Evolutionary conservation across 1,140 invertebrate species (phyloP), one percentile per base, ranked within the genome.

Genomic region (Solenopsis invicta): DNA sequence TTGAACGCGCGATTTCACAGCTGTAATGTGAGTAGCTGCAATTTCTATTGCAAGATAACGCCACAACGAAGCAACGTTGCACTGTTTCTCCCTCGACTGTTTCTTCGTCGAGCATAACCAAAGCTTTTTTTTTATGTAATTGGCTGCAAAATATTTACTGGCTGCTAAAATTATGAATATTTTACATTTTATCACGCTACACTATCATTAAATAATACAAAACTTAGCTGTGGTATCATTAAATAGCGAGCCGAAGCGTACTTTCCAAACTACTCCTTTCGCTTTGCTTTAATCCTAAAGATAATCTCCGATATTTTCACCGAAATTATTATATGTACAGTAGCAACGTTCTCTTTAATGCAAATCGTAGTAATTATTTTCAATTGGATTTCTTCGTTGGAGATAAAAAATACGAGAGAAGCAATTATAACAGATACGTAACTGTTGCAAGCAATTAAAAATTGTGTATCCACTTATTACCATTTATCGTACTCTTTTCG

Each of bases 1-100:
- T 84, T 84, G 18, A 66, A 34, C 56, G 48, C 74, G 50, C 6
- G 75, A 88, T 86, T 71, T 78, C 50, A 37, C 29, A 86, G 64
- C 18, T 61, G 56, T 85, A 76, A 85, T 21, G 48, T 29, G 86
- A 88, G 72, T 50, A 56, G 50, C 48, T 85, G 50, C 50, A 54
- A 78, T 64, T 52, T 76, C 64, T 72, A 61, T 80, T 50, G 56
- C 50, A 77, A 78, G 52, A 77, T 54, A 77, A 88, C 24, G 24
- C 34, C 74, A 1, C 16, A n/a, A n/a, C 75, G 56, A 72, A 37
- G 41, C 80, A 61, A 84, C 48, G 50, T 81, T 41, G 80, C 50
- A 41, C 10, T 48, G 45, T 75, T 50, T 62, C 21, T 48, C 18
- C 18, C 41, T 62, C 56, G 13, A 24, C n/a, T 29, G 29, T 29